phyloP scores from a whole-genome alignment of 2,113 vertebrate genomes.

The Psophia crepitans region DNA sequence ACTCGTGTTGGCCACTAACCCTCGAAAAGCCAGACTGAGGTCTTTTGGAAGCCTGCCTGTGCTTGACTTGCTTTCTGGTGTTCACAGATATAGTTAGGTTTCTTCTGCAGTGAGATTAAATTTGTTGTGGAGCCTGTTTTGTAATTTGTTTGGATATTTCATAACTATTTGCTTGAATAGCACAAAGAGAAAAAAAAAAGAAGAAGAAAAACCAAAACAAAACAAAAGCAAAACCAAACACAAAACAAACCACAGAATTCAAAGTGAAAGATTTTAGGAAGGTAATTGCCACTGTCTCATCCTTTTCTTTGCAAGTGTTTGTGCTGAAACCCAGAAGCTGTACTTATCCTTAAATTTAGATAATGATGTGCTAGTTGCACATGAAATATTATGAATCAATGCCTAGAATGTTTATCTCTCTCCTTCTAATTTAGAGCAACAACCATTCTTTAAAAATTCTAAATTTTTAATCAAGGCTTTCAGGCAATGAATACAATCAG shows the following conservation, averaged over 20 bases:
- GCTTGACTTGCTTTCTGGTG: background rate
- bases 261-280: background rate
- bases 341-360: background rate
- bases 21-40: background rate
- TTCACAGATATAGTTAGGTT: background rate
- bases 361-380: background rate
- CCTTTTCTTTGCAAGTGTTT: background rate
- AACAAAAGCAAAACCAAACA: no score
- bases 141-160: background rate
- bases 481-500: background rate
- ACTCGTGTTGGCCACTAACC: accelerated
- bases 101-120: background rate
- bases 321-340: background rate
- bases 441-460: background rate
- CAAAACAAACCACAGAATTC: background rate
- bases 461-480: background rate
- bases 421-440: background rate
- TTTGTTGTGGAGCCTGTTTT: background rate
- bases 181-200: background rate
- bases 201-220: background rate
- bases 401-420: background rate
- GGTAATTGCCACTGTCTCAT: background rate
- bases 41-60: background rate
- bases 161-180: background rate
- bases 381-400: background rate